A percentile compares a stretch with the other conserved stretches of the same genome.
Conservation (phyloP, 2,113 vertebrate genomes). For the Suricata suricatta region DNA sequence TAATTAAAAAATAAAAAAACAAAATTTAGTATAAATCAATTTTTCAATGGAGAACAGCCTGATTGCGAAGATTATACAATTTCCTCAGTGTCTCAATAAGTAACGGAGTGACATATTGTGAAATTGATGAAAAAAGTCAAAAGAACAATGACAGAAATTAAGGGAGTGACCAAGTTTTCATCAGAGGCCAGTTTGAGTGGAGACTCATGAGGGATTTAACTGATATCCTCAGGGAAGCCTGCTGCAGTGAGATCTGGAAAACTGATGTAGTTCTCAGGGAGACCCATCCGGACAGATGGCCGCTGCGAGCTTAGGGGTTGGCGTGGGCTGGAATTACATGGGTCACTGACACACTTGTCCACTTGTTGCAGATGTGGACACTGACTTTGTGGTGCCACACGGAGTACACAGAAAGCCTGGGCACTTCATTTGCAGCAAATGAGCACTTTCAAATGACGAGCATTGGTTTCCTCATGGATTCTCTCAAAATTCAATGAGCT, state of each 20-base stretch:
- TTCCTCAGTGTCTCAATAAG: constrained; percentile 60
- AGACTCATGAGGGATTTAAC: constrained; percentile 54
- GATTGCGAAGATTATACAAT: constrained; percentile 32
- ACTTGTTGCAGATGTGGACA: neutral
- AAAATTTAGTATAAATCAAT: constrained; percentile 16
- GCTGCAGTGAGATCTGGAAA: neutral
- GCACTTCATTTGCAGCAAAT: neutral
- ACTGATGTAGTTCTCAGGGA: neutral
- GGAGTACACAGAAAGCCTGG: neutral
- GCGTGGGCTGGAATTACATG: neutral
- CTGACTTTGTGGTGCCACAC: neutral
- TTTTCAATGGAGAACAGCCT: constrained; percentile 4
- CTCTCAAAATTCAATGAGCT: neutral
- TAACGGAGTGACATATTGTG: constrained; percentile 16
- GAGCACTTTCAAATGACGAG: neutral
- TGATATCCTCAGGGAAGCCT: neutral
- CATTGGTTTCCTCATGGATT: neutral
- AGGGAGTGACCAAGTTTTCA: constrained; percentile 76
- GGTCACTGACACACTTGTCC: neutral
- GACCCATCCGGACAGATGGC: neutral
- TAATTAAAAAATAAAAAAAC: neutral
- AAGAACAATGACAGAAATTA: constrained; percentile 73
- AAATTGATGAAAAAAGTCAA: constrained; percentile 67
- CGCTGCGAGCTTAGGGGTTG: neutral
- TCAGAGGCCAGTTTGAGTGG: constrained; percentile 61